Evolutionary conservation across 2,888 invertebrate species (phyloP).

Genomic region (Protodeltote pygarga): DNA sequence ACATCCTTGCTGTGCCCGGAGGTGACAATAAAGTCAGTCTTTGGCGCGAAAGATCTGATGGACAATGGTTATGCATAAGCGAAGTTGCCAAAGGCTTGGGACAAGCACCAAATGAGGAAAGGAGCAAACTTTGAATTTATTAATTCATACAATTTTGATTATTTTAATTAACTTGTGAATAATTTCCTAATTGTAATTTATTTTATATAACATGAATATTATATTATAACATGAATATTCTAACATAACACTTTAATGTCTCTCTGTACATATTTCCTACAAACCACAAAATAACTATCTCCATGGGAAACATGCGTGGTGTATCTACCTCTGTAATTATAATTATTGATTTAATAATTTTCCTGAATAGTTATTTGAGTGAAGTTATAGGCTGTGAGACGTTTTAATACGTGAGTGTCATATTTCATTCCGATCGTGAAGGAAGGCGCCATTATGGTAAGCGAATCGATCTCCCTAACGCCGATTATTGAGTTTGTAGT

Average conservation of each 20-base stretch:
- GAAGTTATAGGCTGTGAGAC: slow-evolving; percentile 2
- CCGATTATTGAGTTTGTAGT: too few species aligned
- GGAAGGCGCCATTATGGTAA: slow-evolving; percentile 30
- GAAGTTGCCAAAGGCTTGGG: slow-evolving; percentile 89
- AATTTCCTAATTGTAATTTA: slow-evolving; percentile 50
- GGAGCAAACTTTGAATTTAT: slow-evolving; percentile 75
- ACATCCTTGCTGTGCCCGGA: slow-evolving; percentile 98
- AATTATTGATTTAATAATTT: too few species aligned
- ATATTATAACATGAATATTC: too few species aligned
- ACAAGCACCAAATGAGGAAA: slow-evolving; percentile 80
- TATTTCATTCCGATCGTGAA: slow-evolving; percentile 27
- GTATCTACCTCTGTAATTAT: too few species aligned
- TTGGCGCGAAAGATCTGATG: slow-evolving; percentile 97
- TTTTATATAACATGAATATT: too few species aligned
- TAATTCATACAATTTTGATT: slow-evolving; percentile 46
- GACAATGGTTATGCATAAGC: slow-evolving; percentile 97
- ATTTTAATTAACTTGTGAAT: slow-evolving; percentile 63
- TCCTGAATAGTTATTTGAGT: too few species aligned
- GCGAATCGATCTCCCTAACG: slow-evolving; percentile 14
- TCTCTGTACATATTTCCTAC: too few species aligned
- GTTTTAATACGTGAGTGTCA: slow-evolving; percentile 8
- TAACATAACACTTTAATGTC: too few species aligned
- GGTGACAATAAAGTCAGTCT: slow-evolving; percentile 98
- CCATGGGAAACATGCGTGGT: too few species aligned
- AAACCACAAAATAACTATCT: too few species aligned